Percentiles rank a stretch among this genome's conserved stretches.
Evolutionary conservation across 1,140 invertebrate species (phyloP).

Genomic region (Drosophila neocordata): DNA sequence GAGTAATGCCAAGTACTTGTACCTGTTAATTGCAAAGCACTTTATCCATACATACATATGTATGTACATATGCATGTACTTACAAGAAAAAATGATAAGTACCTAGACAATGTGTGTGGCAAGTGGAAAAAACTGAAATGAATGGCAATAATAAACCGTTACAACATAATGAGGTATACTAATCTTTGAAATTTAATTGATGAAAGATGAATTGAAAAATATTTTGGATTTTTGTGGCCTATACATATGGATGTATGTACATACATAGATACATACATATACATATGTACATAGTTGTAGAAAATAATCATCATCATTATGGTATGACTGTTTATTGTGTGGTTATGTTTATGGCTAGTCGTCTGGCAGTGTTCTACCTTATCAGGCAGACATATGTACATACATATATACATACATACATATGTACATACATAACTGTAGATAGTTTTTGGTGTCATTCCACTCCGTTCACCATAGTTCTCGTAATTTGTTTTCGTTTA

Average conservation of each 20-base stretch:
- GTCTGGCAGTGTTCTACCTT: slow-evolving; percentile 27
- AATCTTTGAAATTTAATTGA: not conserved
- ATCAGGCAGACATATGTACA: slow-evolving; percentile 39
- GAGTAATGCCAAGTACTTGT: slow-evolving; percentile 6
- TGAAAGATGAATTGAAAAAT: not conserved
- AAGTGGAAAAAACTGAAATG: not conserved
- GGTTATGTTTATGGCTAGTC: slow-evolving; percentile 27
- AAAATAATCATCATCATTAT: slow-evolving; percentile 5
- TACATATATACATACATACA: slow-evolving; percentile 1
- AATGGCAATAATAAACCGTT: not conserved
- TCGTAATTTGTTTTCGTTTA: slow-evolving; percentile 38
- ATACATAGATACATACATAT: not conserved
- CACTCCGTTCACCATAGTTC: slow-evolving; percentile 2
- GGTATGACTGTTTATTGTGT: slow-evolving; percentile 1
- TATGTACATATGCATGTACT: not conserved
- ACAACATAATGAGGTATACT: not conserved
- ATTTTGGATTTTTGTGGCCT: too few species aligned
- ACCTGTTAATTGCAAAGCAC: not conserved
- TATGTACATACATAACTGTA: slow-evolving; percentile 14
- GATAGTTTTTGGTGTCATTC: not conserved
- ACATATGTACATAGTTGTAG: not conserved
- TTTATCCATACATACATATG: not conserved
- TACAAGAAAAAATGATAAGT: not conserved
- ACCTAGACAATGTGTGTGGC: not conserved
- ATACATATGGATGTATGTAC: too few species aligned